Evolutionary conservation across 2,888 invertebrate species (phyloP).

Genomic region (Thereva nobilitata): DNA sequence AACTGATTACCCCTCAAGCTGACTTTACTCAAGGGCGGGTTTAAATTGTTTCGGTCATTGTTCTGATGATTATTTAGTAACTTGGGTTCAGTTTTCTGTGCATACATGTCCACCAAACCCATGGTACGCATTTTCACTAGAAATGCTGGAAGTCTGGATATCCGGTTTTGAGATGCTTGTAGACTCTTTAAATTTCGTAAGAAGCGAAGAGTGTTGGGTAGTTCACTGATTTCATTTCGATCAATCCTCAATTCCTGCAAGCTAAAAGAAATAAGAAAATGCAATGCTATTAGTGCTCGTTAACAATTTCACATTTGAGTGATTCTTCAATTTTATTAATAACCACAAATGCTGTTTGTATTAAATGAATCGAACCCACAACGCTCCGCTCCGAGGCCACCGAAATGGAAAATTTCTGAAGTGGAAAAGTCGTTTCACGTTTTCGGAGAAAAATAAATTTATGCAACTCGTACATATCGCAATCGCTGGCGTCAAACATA

Average conservation of each 20-base stretch:
- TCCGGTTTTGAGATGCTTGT: conserved; percentile 63
- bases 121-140: conserved; percentile 64
- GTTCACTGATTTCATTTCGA: conserved; percentile 70
- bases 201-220: conserved; percentile 65
- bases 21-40: conserved; percentile 68
- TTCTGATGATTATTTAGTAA: conserved; percentile 34
- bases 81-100: conserved; percentile 37
- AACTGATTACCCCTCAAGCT: conserved; percentile 76
- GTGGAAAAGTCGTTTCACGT: conserved; percentile 13
- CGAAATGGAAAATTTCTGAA: conserved; percentile 28
- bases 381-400: conserved; percentile 35
- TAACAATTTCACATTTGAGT: not conserved
- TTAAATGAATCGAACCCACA: not conserved
- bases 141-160: conserved; percentile 60
- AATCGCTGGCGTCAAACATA: too few relatives aligned
- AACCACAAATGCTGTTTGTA: too few relatives aligned
- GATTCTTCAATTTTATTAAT: conserved; percentile 1
- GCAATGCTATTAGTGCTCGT: not conserved
- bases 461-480: too few relatives aligned
- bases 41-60: conserved; percentile 36
- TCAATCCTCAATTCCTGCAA: conserved; percentile 72
- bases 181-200: conserved; percentile 66
- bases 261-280: conserved; percentile 57
- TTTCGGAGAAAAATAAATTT: not conserved
- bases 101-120: conserved; percentile 45